Evolutionary conservation across 2,888 invertebrate species (phyloP), one percentile per base, ranked within the genome.

Genomic region (Maniola hyperantus): DNA sequence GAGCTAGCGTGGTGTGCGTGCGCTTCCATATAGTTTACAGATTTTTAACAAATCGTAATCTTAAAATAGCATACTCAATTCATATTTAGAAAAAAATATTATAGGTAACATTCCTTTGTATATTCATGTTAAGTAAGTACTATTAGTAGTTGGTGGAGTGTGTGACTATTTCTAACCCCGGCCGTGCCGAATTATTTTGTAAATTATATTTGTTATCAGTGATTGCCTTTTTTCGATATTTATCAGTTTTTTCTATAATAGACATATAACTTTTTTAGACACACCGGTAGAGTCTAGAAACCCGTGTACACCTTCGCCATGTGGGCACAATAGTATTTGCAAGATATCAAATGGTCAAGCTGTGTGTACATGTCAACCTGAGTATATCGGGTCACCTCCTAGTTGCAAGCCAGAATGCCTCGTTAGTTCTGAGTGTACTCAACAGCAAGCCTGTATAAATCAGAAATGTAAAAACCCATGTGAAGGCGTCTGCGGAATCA

Each of bases 301-400:
- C 77, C 96, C 96, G 0, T 97, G 97, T 78, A 82, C 91, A 69
- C 96, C 96, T 54, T 95, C 96, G 13, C 94, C 95, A n/a, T 97
- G 97, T 84, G 96, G 96, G n/a, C 84, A 93, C 10, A 95, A 96
- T 79, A 95, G 96, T 34, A 94, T 95, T 74, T 97, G 97, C 79
- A 94, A 94, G 73, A 95, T 95, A 78, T 85, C 94, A 7, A 96
- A 96, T 74, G 91, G 92, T 62, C 95, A 95, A 87, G 95, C 95
- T 0, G 93, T 95, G 11, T 96, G 96, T 78, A 95, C 95, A 18
- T 96, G 96, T 78, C 89, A 94, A 71, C 86, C 93, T n/a, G 93
- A 93, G 71, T 95, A 94, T 78, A 87, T 94, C 60, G 96, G 96
- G 55, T 93, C 91, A 72, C 95, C 95, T n/a, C 95, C 95, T 57